Conservation (phyloP, 2,797 vertebrate species). For the Poecile montanus region DNA sequence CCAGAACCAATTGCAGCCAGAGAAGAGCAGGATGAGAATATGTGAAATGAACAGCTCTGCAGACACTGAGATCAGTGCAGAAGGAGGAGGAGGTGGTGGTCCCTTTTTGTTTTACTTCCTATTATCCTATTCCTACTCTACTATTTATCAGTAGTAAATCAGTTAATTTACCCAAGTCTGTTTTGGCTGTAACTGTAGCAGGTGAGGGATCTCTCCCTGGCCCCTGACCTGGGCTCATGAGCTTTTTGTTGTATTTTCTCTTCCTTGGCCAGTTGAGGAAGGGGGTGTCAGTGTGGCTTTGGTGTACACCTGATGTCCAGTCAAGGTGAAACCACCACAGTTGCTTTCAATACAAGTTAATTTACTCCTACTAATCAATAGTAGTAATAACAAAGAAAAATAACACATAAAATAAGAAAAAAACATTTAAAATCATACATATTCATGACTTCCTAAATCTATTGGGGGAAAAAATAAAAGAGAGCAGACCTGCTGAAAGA, state of each 20-base stretch:
- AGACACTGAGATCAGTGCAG: not conserved
- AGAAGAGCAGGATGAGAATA: not conserved
- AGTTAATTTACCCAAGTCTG: not conserved
- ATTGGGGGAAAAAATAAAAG: fast-evolving
- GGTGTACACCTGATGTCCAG: not conserved
- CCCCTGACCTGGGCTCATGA: not conserved
- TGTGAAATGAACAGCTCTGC: not conserved
- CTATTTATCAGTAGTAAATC: not conserved
- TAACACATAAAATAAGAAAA: fast-evolving
- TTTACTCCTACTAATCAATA: not conserved
- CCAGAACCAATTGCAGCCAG: not conserved
- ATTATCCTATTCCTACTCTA: not conserved
- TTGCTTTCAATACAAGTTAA: not conserved
- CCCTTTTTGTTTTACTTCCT: not conserved
- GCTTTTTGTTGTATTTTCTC: not conserved
- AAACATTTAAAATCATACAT: not conserved
- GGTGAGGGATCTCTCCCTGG: not conserved
- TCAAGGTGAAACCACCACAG: not conserved
- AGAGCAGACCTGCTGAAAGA: fast-evolving
- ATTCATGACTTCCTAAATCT: not conserved
- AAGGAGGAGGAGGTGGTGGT: not conserved
- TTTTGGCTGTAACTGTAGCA: not conserved
- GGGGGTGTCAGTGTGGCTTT: not conserved
- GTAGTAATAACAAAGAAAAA: not conserved
- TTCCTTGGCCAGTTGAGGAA: not conserved